Conservation (phyloP, 2,113 vertebrate genomes). For the Seriola dumerili region DNA sequence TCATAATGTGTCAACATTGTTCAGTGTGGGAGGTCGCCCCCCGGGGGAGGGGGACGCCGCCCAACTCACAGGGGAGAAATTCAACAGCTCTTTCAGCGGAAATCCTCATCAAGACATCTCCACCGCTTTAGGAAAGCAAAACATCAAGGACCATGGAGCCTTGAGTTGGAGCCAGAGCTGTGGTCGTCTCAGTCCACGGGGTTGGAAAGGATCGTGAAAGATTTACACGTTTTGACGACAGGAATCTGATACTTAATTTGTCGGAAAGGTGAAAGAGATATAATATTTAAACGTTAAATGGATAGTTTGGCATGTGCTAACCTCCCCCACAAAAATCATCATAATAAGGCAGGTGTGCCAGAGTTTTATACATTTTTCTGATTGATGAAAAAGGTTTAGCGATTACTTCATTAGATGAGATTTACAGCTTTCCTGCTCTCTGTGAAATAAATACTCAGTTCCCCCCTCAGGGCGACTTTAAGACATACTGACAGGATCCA, state of each 20-base stretch:
- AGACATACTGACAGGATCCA: constrained; percentile 24
- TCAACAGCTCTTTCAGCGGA: constrained; percentile 71
- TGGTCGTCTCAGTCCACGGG: constrained; percentile 22
- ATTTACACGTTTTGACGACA: constrained; percentile 59
- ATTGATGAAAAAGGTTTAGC: constrained; percentile 5
- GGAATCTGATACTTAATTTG: constrained; percentile 40
- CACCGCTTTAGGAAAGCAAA: constrained; percentile 71
- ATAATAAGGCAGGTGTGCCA: background rate
- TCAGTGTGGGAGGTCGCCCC: constrained; percentile 69
- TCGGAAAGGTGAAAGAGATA: constrained; percentile 29
- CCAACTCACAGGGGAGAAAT: constrained; percentile 67
- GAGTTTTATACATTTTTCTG: constrained; percentile 15
- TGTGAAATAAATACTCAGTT: constrained; percentile 33
- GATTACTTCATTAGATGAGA: constrained; percentile 37
- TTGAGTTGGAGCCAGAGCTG: background rate
- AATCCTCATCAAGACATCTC: constrained; percentile 71
- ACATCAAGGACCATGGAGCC: constrained; percentile 44
- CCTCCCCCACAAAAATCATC: background rate
- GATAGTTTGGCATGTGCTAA: background rate
- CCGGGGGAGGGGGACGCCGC: constrained; percentile 35
- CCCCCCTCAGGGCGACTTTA: constrained; percentile 6
- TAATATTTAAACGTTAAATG: constrained; percentile 15
- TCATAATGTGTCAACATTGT: constrained; percentile 64
- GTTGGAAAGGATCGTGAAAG: constrained; percentile 48
- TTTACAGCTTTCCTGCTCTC: constrained; percentile 41